Evolutionary conservation across 2,797 vertebrate genomes (phyloP).

Genomic region (Malacoctenus gilli): DNA sequence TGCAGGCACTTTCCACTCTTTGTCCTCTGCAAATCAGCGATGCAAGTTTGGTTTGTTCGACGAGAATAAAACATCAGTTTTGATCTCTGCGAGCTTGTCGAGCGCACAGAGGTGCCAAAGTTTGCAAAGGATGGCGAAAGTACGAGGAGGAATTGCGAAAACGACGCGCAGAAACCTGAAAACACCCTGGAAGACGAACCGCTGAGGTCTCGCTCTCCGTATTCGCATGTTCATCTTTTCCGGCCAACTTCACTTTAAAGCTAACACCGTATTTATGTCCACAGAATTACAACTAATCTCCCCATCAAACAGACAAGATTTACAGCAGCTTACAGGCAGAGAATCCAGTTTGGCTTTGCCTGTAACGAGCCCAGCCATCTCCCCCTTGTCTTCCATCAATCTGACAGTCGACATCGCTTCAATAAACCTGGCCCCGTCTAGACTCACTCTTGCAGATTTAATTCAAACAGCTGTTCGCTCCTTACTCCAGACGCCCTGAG

Average conservation of each 20-base stretch:
- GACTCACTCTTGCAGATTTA: conserved; percentile 80
- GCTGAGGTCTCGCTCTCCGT: conserved; percentile 25
- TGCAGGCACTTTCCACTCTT: background rate
- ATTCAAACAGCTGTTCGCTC: conserved; percentile 84
- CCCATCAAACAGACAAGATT: conserved; percentile 73
- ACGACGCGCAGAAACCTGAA: no score
- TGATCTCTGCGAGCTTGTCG: no score
- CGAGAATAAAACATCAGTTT: background rate
- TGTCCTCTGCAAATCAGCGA: background rate
- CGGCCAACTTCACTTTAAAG: conserved; percentile 49
- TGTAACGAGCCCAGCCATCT: conserved; percentile 69
- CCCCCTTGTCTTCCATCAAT: conserved; percentile 80
- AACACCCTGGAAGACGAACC: no score
- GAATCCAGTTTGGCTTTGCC: conserved; percentile 68
- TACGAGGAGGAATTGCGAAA: no score
- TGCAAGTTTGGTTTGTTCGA: background rate
- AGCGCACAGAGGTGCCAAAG: no score
- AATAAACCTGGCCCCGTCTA: conserved; percentile 79
- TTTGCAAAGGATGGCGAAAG: no score
- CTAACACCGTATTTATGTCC: conserved; percentile 68
- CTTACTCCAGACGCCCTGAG: conserved; percentile 63
- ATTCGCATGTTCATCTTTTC: conserved; percentile 40
- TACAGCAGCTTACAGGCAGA: conserved; percentile 68
- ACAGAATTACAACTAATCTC: conserved; percentile 74
- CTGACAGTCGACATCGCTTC: conserved; percentile 81